phyloP scores from a whole-genome alignment of 2,113 vertebrate species.

The Ciconia boyciana region DNA sequence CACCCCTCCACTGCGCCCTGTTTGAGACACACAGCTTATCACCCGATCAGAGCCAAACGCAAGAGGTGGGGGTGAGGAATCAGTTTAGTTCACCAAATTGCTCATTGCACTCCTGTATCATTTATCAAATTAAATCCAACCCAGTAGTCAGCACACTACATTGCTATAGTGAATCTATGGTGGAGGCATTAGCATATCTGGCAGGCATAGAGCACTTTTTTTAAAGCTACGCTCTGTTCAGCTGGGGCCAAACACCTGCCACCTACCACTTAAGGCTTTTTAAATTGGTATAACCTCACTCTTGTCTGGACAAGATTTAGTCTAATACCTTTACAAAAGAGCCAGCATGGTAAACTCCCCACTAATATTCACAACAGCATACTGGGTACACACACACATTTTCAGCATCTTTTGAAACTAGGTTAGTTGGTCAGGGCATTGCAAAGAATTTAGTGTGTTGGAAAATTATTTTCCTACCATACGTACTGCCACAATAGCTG shows the following conservation, averaged over 20 bases:
- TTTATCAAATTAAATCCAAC: background rate
- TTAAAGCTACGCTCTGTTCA: background rate
- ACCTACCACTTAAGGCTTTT: background rate
- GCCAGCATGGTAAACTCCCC: background rate
- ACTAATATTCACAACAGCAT: rapidly evolving
- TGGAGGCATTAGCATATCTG: background rate
- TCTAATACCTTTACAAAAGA: background rate
- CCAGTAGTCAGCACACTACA: background rate
- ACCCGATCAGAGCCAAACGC: background rate
- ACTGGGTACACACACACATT: background rate
- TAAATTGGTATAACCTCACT: background rate
- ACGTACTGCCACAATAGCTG: background rate
- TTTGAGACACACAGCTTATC: background rate
- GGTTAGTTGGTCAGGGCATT: background rate
- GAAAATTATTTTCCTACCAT: too few species aligned
- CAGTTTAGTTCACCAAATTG: background rate
- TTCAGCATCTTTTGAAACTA: background rate
- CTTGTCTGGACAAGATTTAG: background rate
- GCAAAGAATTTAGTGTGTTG: background rate
- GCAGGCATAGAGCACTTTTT: background rate
- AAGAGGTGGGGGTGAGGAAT: too few species aligned
- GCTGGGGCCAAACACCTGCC: background rate
- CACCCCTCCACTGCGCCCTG: rapidly evolving
- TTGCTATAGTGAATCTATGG: too few species aligned
- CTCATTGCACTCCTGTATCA: background rate